phyloP scores from a whole-genome alignment of 2,113 vertebrate species.

The Mungos mungo region DNA sequence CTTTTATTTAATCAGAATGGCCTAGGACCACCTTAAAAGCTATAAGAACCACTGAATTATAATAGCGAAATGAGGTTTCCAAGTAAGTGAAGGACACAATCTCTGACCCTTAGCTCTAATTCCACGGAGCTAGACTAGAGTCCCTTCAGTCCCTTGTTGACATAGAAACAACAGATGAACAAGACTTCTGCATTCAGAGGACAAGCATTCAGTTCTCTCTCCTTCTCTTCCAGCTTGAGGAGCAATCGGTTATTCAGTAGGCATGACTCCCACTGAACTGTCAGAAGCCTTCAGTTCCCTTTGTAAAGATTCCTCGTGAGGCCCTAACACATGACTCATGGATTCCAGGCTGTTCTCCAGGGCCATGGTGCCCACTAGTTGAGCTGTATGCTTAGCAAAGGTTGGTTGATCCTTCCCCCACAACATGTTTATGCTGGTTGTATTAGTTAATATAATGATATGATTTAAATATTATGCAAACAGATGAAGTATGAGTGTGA shows the following conservation, averaged over 20 bases:
- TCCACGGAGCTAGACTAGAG: background rate
- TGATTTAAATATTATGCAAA: background rate
- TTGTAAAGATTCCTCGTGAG: background rate
- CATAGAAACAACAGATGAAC: background rate
- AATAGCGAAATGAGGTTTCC: background rate
- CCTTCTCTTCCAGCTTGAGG: background rate
- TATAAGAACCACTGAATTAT: background rate
- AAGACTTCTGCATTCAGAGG: background rate
- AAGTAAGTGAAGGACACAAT: background rate
- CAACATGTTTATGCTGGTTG: background rate
- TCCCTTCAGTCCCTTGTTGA: background rate
- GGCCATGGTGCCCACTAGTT: background rate
- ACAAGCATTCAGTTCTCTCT: background rate
- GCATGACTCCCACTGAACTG: background rate
- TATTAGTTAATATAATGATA: background rate
- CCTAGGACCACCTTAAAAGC: background rate
- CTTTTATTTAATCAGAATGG: background rate
- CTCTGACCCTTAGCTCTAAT: background rate
- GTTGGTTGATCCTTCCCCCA: background rate
- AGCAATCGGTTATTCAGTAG: background rate
- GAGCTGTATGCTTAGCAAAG: background rate
- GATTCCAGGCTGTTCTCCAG: background rate
- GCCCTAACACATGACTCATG: background rate
- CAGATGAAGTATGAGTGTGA: background rate
- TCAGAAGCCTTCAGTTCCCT: background rate